A percentile compares a stretch with the other conserved stretches of the same genome.
phyloP scores from a whole-genome alignment of 2,113 vertebrate genomes.

The Lamprologus speciosus region DNA sequence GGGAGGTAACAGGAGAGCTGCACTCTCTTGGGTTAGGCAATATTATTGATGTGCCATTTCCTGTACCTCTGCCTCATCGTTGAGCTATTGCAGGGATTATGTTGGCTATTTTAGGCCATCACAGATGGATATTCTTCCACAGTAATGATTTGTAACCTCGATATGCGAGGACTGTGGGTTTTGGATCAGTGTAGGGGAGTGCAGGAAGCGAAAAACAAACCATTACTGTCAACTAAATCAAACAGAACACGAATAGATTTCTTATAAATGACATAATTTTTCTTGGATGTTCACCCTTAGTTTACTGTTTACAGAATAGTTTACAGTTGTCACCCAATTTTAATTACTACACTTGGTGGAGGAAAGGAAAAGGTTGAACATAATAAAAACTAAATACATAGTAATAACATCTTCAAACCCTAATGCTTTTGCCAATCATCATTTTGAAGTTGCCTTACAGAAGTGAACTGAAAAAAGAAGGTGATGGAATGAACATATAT shows the following conservation, averaged over 20 bases:
- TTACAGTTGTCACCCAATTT: neutral
- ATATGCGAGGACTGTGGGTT: neutral
- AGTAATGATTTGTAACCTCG: conserved; percentile 1
- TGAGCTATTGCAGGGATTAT: conserved; percentile 46
- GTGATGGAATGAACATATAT: neutral
- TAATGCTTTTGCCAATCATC: neutral
- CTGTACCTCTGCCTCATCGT: conserved; percentile 15
- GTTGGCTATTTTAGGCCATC: conserved; percentile 37
- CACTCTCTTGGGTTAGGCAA: neutral
- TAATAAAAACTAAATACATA: neutral
- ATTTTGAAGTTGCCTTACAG: neutral
- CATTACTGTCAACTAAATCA: neutral
- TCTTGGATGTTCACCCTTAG: neutral
- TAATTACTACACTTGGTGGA: neutral
- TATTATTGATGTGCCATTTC: conserved; percentile 20
- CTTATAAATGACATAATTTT: neutral
- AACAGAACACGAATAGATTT: neutral
- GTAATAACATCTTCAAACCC: neutral
- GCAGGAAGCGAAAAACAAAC: neutral
- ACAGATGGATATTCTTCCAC: conserved; percentile 32
- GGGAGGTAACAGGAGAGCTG: neutral
- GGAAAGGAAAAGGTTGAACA: neutral
- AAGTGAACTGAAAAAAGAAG: neutral
- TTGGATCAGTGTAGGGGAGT: neutral
- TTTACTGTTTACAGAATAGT: neutral